Base-by-base conservation (phyloP, 2,113 vertebrate species). In the Pycnonotus jocosus region DNA sequence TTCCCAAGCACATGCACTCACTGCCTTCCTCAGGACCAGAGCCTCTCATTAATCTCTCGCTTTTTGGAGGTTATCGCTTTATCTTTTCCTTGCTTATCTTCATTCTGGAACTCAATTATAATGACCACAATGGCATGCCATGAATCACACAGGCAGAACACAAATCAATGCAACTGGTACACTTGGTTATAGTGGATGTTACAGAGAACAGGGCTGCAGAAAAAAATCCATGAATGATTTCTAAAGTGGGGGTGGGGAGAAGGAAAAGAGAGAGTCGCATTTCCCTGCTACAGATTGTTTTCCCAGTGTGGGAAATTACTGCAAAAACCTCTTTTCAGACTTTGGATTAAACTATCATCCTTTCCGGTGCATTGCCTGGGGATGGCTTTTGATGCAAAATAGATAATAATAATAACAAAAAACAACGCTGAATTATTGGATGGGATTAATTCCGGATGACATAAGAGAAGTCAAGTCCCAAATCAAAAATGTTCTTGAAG, bases 61-160 rank as follows among this genome's bases (percentile, higher is more conserved):
- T 78, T 92, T 96, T 81, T 81, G 60, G 83, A 91, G 56, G 72
- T 92, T 95, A 93, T 92, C 18, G 0, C 31, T 94, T 91, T 50
- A 87, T 86, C 92, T 95, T 92, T 81, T 89, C 53, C 83, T 87
- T 91, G 65, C 64, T 90, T 96, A 91, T 92, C 89, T 95, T 93
- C 86, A 92, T 76, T 85, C 84, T 89, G 61, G 86, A 95, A 81
- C 81, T 95, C 92, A 87, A 50, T 95, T 96, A 92, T 76, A 95
- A 95, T 69, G 77, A 92, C 86, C 81, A 74, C 54, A 91, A 61
- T 89, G 93, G 53, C 93, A 85, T 60, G 48, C 53, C 86, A 89
- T 96, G 81, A 92, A 95, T 97, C 86, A 95, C 3, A 8, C 44
- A 2, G 78, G 70, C 81, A 89, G 89, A 57, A 71, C 78, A 95